Evolutionary conservation across 2,888 invertebrate genomes (phyloP), one percentile per base, ranked within the genome.

Genomic region (Cenopis cana): DNA sequence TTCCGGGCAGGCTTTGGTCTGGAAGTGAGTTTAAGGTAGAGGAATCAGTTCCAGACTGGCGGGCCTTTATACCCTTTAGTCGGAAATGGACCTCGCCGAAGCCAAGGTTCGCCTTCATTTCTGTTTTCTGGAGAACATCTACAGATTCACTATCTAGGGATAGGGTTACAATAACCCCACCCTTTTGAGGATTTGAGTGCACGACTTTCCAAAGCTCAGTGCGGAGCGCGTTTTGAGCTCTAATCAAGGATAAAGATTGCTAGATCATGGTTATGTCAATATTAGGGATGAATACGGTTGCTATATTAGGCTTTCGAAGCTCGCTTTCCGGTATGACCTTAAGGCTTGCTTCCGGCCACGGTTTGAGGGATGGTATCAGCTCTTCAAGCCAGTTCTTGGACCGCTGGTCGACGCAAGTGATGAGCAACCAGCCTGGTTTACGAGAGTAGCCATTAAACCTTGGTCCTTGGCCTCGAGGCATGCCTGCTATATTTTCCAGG

Each of bases 141-240:
- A 46, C 46, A 46, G 46, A 46, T 1, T 8, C 6, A 12, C 46
- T n/a, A 6, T 46, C 46, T n/a, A 46, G 14, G 46, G 46, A 46
- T n/a, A 46, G 8, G 5, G 46, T 46, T n/a, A 46, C 8, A n/a
- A n/a, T 46, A 46, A 46, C 46, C n/a, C 46, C 46, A n/a, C 46
- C 8, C 0, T n/a, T 46, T 46, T 46, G 46, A 46, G n/a, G n/a
- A 14, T 46, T 46, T n/a, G 46, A 46, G n/a, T 46, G 5, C 8
- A 46, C 4, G 46, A 46, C n/a, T 46, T 46, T 46, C 46, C 46
- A 46, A n/a, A 46, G 46, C 46, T 46, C 46, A n/a, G 46, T 46
- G 6, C 8, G 46, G 5, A 46, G 46, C n/a, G 46, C 5, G 46
- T 46, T 46, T 46, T 46, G 46, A 12, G 46, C 46, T 6, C 46